Base-by-base conservation (phyloP, 1,140 invertebrate species). In the Neodiprion lecontei region DNA sequence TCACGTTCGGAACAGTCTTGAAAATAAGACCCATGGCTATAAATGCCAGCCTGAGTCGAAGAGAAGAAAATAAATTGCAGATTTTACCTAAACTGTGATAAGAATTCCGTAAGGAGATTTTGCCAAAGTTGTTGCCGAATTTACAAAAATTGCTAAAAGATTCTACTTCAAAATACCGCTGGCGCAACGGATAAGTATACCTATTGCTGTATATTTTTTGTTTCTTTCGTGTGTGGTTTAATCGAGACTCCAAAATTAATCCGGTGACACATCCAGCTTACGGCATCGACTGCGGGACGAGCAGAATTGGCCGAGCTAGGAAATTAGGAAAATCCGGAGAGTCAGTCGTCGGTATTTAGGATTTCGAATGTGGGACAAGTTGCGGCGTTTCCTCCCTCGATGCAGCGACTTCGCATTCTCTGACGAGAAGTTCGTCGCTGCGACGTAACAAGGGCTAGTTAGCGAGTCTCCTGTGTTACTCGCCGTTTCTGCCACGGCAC, bases 381-480 rank as follows among this genome's bases (percentile, higher is more conserved):
- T 74, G 79, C 73, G 75, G 28, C 74, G 49, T 47, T 69, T 47
- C 73, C 28, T 40, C 28, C 28, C 28, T 40, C 28, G 28, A 40
- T 40, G 28, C 28, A 40, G 28, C 28, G 28, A 40, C 5, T 40
- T 40, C 28, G 28, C 28, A 40, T 40, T 40, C 53, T 61, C 2
- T 8, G 53, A 61, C 2, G 53, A 61, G 53, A 61, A 61, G n/a
- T 40, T 40, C n/a, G 7, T 61, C 53, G 53, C 80, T 81, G 78
- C 79, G 78, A 83, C 84, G 82, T 85, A 85, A 87, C 85, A 87
- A 88, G 86, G 83, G 85, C 86, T 87, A 88, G 86, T 86, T 88
- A 88, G 85, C 78, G 78, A 77, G 77, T 80, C 74, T 76, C 79
- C 78, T 78, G 84, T 83, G 85, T 86, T 86, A 86, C 80, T 61